These are phyloP conservation scores for Ctenopoma multispine DNA, from an alignment of 2,797 vertebrate genomes.

Conservation along the genomic window DNA sequence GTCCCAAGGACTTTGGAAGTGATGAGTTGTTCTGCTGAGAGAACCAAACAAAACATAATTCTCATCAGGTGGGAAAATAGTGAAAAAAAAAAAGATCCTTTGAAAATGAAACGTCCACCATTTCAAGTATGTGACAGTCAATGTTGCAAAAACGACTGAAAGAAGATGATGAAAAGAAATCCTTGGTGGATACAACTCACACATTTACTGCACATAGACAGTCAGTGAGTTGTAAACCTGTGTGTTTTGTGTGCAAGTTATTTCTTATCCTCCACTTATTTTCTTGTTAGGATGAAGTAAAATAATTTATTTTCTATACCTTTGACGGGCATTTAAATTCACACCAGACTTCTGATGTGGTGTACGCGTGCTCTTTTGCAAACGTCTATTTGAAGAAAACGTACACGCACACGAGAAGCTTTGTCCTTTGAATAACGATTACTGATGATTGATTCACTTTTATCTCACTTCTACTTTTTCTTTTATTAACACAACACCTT, in stretches of 20 bases:
- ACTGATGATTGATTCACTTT: conserved; percentile 59
- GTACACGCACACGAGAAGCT: not conserved
- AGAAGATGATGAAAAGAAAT: conserved; percentile 11
- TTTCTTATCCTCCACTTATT: not conserved
- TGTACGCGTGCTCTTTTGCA: not conserved
- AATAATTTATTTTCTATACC: not conserved
- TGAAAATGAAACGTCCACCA: not conserved
- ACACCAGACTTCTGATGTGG: not conserved
- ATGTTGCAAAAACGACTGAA: conserved; percentile 6
- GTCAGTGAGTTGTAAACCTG: not conserved
- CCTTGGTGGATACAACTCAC: not conserved
- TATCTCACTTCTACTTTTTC: conserved; percentile 35
- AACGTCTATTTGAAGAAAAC: not conserved
- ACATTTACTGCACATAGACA: not conserved
- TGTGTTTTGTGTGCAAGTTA: no score
- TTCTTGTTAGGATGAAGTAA: not conserved
- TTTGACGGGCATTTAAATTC: not conserved
- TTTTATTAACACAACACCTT: conserved; percentile 4
- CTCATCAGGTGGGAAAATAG: not conserved
- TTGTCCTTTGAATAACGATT: conserved; percentile 59
- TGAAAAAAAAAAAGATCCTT: not conserved
- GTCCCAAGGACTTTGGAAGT: conserved; percentile 85
- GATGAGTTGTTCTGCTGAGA: conserved; percentile 75
- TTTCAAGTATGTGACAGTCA: conserved; percentile 10
- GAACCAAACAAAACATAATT: not conserved